Percentiles rank a stretch among this genome's conserved stretches.
Conservation (phyloP, 2,888 invertebrate genomes). For the Leucophenga montana region DNA sequence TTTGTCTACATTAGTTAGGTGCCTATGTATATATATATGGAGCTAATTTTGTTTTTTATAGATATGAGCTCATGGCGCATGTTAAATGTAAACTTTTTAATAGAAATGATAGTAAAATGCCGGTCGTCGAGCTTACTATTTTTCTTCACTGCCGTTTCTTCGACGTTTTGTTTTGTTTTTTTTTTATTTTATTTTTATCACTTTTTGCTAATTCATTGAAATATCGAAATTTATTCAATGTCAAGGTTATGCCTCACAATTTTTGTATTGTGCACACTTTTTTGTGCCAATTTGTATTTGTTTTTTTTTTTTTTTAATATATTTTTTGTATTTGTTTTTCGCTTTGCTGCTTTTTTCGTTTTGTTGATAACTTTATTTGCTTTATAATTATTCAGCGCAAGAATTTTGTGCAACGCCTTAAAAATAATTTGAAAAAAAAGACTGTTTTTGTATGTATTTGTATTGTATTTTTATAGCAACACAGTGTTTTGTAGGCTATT, state of each 20-base stretch:
- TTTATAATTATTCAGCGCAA: conserved; percentile 35
- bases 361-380: conserved; percentile 65
- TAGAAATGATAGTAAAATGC: neutral
- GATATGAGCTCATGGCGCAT: conserved; percentile 21
- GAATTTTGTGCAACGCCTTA: conserved; percentile 15
- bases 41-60: neutral
- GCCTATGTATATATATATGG: neutral
- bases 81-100: neutral
- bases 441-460: conserved; percentile 5
- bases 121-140: neutral
- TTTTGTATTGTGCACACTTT: neutral
- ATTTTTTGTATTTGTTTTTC: conserved; percentile 31
- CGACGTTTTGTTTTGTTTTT: no score
- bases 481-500: no score
- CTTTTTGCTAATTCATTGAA: conserved; percentile 24
- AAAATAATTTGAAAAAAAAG: neutral
- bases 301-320: conserved; percentile 40
- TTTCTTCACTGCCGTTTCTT: no score
- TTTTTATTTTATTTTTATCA: conserved; percentile 12
- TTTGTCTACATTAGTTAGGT: no score
- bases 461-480: conserved; percentile 7
- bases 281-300: conserved; percentile 39
- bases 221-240: conserved; percentile 60
- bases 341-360: conserved; percentile 41
- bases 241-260: conserved; percentile 54